These are phyloP conservation scores for Cladopsammia gracilis DNA, from an alignment of 64 coral and sea anemone genomes.

Conservation along the genomic window DNA sequence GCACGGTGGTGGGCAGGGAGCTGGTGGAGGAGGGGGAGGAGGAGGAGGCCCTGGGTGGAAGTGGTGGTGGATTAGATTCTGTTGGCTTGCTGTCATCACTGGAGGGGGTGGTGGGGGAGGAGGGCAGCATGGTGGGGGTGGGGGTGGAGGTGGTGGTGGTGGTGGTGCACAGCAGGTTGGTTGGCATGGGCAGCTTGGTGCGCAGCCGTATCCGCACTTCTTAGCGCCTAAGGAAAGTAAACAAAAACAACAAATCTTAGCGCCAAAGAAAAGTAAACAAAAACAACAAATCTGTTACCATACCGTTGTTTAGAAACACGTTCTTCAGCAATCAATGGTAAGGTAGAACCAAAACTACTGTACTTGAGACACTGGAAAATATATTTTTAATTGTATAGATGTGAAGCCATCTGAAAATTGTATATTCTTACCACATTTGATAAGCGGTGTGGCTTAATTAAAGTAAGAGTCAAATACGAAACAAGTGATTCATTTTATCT, in stretches of 20 bases:
- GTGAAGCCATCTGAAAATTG: no score
- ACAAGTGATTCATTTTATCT: no score
- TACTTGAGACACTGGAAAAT: no score
- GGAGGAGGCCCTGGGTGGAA: constrained; percentile 85
- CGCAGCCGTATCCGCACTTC: constrained; percentile 84
- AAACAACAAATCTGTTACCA: background rate
- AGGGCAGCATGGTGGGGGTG: constrained; percentile 65
- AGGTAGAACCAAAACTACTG: no score
- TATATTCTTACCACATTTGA: no score
- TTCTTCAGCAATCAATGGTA: no score
- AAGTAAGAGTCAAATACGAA: no score
- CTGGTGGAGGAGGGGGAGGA: constrained; percentile 86
- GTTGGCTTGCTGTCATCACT: constrained; percentile 9
- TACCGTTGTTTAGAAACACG: no score
- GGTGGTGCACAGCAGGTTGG: constrained; percentile 73
- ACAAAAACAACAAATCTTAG: constrained; percentile 19
- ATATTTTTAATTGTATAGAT: no score
- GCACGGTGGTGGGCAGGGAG: constrained; percentile 86
- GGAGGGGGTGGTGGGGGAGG: constrained; percentile 86
- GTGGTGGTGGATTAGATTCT: constrained; percentile 41
- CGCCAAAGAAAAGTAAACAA: constrained; percentile 54
- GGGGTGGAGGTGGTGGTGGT: constrained; percentile 84
- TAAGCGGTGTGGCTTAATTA: no score
- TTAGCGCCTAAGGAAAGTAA: constrained; percentile 66
- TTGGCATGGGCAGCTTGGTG: constrained; percentile 71